These are phyloP conservation scores for Megalops atlanticus DNA, from an alignment of 2,113 vertebrate species.

Conservation along the genomic window DNA sequence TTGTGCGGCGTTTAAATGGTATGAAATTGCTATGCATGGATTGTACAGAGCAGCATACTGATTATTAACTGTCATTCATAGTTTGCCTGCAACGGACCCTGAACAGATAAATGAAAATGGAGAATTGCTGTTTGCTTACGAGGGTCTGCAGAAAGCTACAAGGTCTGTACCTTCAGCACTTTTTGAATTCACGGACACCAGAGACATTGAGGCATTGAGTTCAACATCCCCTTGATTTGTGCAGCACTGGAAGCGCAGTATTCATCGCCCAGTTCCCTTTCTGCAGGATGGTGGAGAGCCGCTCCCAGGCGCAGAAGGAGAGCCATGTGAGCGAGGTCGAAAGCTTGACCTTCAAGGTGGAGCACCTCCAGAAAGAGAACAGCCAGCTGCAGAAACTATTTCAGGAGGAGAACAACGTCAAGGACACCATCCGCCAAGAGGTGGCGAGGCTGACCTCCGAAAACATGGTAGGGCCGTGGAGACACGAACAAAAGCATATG, in stretches of 20 bases:
- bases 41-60: too few species aligned
- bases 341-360: constrained; percentile 79
- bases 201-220: background rate
- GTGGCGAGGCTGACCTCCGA: constrained; percentile 83
- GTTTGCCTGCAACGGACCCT: constrained; percentile 75
- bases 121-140: constrained; percentile 83
- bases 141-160: constrained; percentile 86
- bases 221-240: constrained; percentile 1
- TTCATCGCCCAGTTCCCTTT: background rate
- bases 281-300: constrained; percentile 81
- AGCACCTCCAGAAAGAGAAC: constrained; percentile 87
- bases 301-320: constrained; percentile 85
- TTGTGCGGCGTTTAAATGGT: background rate
- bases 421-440: constrained; percentile 82
- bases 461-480: constrained; percentile 84
- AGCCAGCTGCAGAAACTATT: constrained; percentile 85
- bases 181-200: background rate
- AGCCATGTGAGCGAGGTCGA: constrained; percentile 82
- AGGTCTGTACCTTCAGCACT: constrained; percentile 75
- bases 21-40: background rate
- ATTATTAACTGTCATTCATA: constrained; percentile 47
- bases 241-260: background rate
- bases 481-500: too few species aligned
- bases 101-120: constrained; percentile 82
- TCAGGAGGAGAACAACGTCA: constrained; percentile 84